These are phyloP conservation scores for Neomorphus geoffroyi DNA, from an alignment of 2,797 vertebrate genomes.

Conservation along the genomic window DNA sequence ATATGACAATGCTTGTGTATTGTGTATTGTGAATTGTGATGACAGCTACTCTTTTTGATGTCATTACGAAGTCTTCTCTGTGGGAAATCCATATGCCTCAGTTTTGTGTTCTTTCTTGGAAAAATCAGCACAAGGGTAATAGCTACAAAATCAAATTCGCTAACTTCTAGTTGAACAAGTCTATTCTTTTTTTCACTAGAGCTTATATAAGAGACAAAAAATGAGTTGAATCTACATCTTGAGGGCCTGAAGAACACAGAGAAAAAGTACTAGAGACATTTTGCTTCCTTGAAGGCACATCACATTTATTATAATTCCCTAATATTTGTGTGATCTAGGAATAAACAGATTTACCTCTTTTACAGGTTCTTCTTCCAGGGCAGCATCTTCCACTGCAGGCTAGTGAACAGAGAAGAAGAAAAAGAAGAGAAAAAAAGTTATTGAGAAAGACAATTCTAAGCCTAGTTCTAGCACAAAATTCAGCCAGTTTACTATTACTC, in stretches of 20 bases:
- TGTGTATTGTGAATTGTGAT: too few species aligned
- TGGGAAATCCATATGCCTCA: neutral
- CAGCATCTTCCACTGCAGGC: conserved; percentile 67
- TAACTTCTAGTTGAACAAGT: neutral
- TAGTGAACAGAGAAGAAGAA: neutral
- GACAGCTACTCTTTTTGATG: neutral
- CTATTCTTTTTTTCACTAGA: neutral
- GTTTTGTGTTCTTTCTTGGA: neutral
- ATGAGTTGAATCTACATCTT: neutral
- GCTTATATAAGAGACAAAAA: neutral
- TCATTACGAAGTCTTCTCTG: neutral
- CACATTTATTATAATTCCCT: neutral
- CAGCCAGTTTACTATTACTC: neutral
- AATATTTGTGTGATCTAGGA: neutral
- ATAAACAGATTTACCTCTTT: conserved; percentile 61
- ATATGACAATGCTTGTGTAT: neutral
- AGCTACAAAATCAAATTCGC: neutral
- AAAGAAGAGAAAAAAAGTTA: neutral
- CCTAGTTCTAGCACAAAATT: neutral
- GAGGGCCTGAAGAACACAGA: neutral
- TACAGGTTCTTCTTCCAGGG: conserved; percentile 48
- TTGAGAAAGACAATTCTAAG: neutral
- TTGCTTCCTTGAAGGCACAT: neutral
- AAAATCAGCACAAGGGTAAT: neutral
- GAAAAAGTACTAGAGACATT: neutral